A percentile compares a stretch with the other conserved stretches of the same genome.
phyloP scores from a whole-genome alignment of 1,140 invertebrate genomes.

The Conus betulinus region DNA sequence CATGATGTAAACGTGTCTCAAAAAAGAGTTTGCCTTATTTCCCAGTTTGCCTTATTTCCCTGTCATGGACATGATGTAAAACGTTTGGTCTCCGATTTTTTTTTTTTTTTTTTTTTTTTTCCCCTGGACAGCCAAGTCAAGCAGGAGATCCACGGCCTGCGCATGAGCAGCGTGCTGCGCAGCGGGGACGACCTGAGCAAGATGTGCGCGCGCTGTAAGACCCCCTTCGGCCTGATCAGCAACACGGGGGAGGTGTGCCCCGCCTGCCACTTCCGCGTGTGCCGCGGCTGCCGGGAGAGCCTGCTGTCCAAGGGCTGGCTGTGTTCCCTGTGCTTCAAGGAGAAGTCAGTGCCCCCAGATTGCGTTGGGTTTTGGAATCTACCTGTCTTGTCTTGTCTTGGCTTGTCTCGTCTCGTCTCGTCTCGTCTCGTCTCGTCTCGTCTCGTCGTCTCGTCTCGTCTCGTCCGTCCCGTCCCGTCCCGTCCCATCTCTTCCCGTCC shows the following conservation, averaged over 20 bases:
- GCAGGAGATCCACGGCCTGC: conserved; percentile 52
- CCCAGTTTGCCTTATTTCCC: too few species aligned
- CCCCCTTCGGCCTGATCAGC: conserved; percentile 55
- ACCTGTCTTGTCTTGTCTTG: too few species aligned
- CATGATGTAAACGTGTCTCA: too few species aligned
- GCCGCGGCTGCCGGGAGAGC: conserved; percentile 54
- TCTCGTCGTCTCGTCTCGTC: too few species aligned
- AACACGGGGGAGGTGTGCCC: conserved; percentile 63
- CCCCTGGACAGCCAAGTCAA: conserved; percentile 52
- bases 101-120: not conserved
- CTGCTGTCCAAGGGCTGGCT: conserved; percentile 50
- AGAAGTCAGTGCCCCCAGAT: conserved; percentile 52
- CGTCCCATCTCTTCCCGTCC: not conserved
- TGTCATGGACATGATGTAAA: too few species aligned
- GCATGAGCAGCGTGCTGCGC: conserved; percentile 54
- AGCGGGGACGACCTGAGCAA: conserved; percentile 59
- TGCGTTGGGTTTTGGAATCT: not conserved
- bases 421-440: too few species aligned
- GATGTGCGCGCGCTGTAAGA: conserved; percentile 61
- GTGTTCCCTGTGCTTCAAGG: conserved; percentile 57
- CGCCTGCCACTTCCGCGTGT: conserved; percentile 58
- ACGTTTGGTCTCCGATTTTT: too few species aligned
- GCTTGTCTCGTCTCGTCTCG: too few species aligned
- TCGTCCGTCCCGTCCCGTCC: too few species aligned
- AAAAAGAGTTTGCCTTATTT: too few species aligned